Conservation (phyloP, 2,797 vertebrate species). For the Petrocephalus schoutedeni region DNA sequence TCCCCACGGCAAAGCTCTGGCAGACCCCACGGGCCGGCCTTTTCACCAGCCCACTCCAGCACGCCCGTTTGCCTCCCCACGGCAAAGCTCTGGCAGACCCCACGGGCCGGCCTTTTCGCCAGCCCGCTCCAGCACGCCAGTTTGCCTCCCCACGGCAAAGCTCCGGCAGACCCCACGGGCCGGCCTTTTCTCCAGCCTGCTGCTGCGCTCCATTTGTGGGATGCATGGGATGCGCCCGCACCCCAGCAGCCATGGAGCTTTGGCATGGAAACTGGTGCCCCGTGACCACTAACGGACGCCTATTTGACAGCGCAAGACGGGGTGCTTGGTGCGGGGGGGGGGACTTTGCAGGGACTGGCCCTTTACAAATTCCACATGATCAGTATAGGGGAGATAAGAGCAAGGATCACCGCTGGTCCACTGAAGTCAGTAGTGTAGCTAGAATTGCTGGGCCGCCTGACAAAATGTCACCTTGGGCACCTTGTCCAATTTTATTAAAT, state of each 20-base stretch:
- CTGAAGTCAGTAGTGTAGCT: background rate
- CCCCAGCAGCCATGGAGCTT: background rate
- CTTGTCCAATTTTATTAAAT: too few relatives aligned
- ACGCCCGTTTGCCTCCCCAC: too few relatives aligned
- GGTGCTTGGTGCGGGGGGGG: background rate
- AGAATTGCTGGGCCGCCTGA: background rate
- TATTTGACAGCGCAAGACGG: background rate
- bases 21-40: too few relatives aligned
- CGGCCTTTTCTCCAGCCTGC: too few relatives aligned
- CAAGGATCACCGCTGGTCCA: background rate
- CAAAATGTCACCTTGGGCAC: background rate
- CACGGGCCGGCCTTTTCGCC: too few relatives aligned
- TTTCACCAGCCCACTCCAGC: too few relatives aligned
- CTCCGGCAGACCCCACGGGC: too few relatives aligned
- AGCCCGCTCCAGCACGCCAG: too few relatives aligned
- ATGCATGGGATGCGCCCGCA: constrained; percentile 12
- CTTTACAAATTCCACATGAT: background rate
- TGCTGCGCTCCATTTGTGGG: constrained; percentile 36
- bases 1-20: too few relatives aligned
- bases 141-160: too few relatives aligned
- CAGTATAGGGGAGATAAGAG: background rate
- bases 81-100: too few relatives aligned
- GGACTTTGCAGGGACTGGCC: background rate
- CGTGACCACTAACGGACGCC: background rate
- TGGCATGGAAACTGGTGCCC: background rate